Conservation (phyloP, 1,140 invertebrate species). For the Dinoponera quadriceps region DNA sequence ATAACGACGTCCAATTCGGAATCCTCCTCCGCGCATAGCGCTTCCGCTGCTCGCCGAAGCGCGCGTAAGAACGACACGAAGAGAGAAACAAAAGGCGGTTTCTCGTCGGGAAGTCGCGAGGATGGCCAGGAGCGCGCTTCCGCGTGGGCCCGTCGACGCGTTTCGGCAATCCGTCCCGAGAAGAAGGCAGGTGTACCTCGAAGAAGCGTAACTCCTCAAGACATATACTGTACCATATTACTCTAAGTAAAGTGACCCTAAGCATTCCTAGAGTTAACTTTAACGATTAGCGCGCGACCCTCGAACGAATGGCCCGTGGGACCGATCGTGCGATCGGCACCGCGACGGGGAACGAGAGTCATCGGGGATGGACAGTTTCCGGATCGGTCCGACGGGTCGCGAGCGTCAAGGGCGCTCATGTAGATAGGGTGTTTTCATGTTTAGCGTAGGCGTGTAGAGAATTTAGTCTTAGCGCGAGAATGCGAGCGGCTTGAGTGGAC, state of each 20-base stretch:
- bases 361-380: constrained; percentile 39
- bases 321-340: constrained; percentile 61
- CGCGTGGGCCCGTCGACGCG: constrained; percentile 4
- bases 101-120: not conserved
- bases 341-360: constrained; percentile 43
- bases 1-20: too few species aligned
- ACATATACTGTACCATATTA: constrained; percentile 83
- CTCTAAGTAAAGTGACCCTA: constrained; percentile 75
- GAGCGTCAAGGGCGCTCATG: constrained; percentile 76
- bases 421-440: constrained; percentile 86
- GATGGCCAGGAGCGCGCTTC: not conserved
- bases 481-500: constrained; percentile 55
- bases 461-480: constrained; percentile 82
- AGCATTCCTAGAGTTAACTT: constrained; percentile 80
- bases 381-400: constrained; percentile 56
- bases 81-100: not conserved
- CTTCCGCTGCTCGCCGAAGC: too few species aligned
- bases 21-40: too few species aligned
- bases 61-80: not conserved
- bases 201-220: constrained; percentile 80
- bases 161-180: constrained; percentile 53
- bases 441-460: constrained; percentile 83
- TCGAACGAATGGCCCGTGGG: constrained; percentile 34
- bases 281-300: constrained; percentile 70
- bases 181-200: constrained; percentile 69